Evolutionary conservation across 2,888 invertebrate species (phyloP).

Genomic region (Mechanitis messenoides): DNA sequence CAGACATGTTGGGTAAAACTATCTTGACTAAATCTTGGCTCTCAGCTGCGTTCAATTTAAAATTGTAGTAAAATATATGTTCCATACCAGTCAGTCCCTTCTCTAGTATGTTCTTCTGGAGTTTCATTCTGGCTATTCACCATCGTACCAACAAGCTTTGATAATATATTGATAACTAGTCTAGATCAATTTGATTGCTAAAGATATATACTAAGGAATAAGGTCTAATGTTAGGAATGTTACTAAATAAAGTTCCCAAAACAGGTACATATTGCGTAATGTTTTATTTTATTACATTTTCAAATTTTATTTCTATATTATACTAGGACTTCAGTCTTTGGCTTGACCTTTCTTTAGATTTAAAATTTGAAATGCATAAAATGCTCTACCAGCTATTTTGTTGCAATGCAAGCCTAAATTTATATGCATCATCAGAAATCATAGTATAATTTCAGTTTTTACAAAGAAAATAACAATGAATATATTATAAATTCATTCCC

Average conservation of each 20-base stretch:
- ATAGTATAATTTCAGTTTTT: neutral
- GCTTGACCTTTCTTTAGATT: constrained; percentile 35
- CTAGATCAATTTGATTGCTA: neutral
- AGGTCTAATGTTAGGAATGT: constrained; percentile 5
- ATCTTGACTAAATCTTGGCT: neutral
- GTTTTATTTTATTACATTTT: constrained; percentile 30
- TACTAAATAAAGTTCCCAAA: constrained; percentile 15
- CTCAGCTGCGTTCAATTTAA: neutral
- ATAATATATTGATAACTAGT: constrained; percentile 3
- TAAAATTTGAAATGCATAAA: constrained; percentile 40
- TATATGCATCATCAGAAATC: neutral
- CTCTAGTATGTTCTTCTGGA: neutral
- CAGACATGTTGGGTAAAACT: too few relatives aligned
- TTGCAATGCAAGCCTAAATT: neutral
- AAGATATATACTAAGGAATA: neutral
- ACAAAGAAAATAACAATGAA: too few relatives aligned
- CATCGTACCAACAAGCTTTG: neutral
- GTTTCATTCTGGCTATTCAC: neutral
- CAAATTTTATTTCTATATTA: constrained; percentile 38
- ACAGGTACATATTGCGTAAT: constrained; percentile 13
- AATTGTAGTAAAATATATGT: constrained; percentile 5
- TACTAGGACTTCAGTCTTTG: constrained; percentile 37
- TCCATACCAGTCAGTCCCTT: neutral
- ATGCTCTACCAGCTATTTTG: constrained; percentile 13
- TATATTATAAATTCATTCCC: neutral